Percentiles rank a stretch among this genome's conserved stretches.
phyloP scores from a whole-genome alignment of 2,113 vertebrate genomes.

The Malaclemys terrapin region DNA sequence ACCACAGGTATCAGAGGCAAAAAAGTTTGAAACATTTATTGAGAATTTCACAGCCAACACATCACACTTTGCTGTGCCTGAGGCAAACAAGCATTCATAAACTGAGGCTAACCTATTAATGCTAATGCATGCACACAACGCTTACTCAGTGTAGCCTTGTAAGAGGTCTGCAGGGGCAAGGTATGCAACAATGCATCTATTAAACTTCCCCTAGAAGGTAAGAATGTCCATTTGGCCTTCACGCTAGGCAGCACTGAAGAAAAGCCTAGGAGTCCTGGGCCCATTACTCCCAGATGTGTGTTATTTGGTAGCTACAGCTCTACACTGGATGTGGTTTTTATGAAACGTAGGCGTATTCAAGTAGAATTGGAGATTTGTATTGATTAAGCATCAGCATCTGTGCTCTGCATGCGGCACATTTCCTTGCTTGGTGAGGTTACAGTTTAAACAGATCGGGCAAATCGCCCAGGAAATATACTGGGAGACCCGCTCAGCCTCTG shows the following conservation, averaged over 20 bases:
- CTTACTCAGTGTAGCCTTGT: conserved; percentile 35
- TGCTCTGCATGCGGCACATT: background rate
- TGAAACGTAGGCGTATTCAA: background rate
- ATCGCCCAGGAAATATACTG: background rate
- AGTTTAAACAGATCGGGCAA: background rate
- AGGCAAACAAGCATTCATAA: conserved; percentile 36
- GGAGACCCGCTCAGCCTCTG: background rate
- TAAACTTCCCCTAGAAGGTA: conserved; percentile 34
- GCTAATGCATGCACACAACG: background rate
- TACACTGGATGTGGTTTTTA: background rate
- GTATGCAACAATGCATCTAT: conserved; percentile 47
- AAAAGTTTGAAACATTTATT: background rate
- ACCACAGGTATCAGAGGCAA: background rate
- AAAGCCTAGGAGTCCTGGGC: background rate
- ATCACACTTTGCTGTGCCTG: conserved; percentile 24
- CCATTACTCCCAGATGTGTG: background rate
- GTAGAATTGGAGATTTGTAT: background rate
- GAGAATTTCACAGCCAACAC: conserved; percentile 30
- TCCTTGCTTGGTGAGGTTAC: background rate
- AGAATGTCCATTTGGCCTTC: background rate
- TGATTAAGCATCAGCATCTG: background rate
- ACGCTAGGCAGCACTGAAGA: background rate
- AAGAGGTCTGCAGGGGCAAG: conserved; percentile 58
- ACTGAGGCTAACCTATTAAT: conserved; percentile 44
- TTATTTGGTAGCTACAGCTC: background rate